Conservation (phyloP, 2,888 invertebrate species). For the Tipula lateralis region DNA sequence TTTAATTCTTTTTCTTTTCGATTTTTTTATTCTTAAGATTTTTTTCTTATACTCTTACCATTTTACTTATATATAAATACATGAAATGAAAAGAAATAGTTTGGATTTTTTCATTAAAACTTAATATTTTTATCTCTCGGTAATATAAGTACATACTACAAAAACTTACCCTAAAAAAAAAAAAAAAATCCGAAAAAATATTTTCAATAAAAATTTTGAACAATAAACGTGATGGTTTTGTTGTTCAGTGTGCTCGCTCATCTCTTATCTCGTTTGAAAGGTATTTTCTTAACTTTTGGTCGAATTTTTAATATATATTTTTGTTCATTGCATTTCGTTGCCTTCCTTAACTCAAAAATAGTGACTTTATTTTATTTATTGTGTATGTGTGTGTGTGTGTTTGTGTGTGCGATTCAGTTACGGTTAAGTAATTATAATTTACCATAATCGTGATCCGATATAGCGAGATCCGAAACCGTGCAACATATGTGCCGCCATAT, state of each 20-base stretch:
- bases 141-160: not conserved
- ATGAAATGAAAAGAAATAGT: slow-evolving; percentile 20
- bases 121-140: not conserved
- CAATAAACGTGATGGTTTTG: slow-evolving; percentile 28
- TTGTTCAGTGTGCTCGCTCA: slow-evolving; percentile 21
- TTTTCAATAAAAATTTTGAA: slow-evolving; percentile 5
- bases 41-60: slow-evolving; percentile 14
- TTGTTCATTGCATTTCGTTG: not conserved
- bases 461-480: not conserved
- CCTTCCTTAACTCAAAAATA: not conserved
- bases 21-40: not conserved
- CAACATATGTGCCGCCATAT: not conserved
- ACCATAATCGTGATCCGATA: too few relatives aligned
- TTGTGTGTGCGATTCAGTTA: not conserved
- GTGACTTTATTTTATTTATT: too few relatives aligned
- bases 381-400: too few relatives aligned
- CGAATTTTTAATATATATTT: not conserved
- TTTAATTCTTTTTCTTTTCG: slow-evolving; percentile 26
- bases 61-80: not conserved
- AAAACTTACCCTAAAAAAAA: slow-evolving; percentile 28
- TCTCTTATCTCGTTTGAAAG: not conserved
- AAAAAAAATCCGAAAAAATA: not conserved
- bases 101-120: slow-evolving; percentile 26
- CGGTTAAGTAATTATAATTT: not conserved
- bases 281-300: not conserved